Evolutionary conservation across 1,140 invertebrate genomes (phyloP).

Genomic region (Drosophila santomea): DNA sequence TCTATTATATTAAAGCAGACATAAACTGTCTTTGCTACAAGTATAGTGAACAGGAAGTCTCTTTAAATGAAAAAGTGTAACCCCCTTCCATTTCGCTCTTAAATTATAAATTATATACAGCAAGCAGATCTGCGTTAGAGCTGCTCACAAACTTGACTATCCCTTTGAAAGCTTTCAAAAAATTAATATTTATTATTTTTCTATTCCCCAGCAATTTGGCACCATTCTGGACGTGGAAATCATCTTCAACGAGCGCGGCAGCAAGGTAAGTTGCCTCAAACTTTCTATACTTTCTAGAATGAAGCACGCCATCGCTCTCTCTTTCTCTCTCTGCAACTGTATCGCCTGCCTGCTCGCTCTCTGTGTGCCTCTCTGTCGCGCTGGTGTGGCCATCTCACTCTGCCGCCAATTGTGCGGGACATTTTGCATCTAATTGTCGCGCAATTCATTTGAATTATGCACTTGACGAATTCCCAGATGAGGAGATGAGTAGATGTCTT

Average conservation of each 20-base stretch:
- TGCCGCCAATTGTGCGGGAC: slow-evolving; percentile 37
- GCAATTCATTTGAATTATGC: slow-evolving; percentile 69
- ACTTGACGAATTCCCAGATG: slow-evolving; percentile 46
- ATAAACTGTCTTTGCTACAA: no score
- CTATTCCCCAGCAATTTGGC: slow-evolving; percentile 94
- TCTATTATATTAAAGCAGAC: no score
- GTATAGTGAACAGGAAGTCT: no score
- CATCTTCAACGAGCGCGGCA: slow-evolving; percentile 99
- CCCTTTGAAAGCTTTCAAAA: slow-evolving; percentile 1
- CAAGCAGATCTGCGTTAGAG: not conserved
- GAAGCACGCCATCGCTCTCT: slow-evolving; percentile 3
- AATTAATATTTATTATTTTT: slow-evolving; percentile 45
- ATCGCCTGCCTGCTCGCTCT: slow-evolving; percentile 12
- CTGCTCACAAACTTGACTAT: not conserved
- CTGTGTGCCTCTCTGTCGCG: not conserved
- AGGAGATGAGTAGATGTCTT: slow-evolving; percentile 40
- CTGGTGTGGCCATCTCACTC: not conserved
- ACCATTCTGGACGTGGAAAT: slow-evolving; percentile 99
- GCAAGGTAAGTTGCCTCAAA: slow-evolving; percentile 94
- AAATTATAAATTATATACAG: no score
- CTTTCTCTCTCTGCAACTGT: not conserved
- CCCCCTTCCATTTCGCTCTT: no score
- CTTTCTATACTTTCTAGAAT: slow-evolving; percentile 10
- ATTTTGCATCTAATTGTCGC: slow-evolving; percentile 64
- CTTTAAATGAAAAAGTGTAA: not conserved